These are phyloP conservation scores for Sarcoramphus papa DNA, from an alignment of 2,797 vertebrate species.

Conservation along the genomic window DNA sequence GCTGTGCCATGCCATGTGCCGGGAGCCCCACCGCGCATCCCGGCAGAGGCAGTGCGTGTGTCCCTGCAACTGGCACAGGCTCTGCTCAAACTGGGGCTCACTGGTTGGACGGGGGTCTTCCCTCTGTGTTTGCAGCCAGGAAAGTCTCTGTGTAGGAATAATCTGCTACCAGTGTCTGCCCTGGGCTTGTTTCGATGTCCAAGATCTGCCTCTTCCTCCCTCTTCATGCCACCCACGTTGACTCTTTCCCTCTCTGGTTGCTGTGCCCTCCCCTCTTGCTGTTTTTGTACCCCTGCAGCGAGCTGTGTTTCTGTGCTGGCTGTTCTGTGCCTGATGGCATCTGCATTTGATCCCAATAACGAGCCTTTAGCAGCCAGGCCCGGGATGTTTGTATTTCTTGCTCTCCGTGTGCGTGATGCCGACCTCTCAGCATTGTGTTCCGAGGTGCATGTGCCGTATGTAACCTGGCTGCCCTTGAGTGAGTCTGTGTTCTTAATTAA, in stretches of 20 bases:
- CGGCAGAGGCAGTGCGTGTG: fast-evolving
- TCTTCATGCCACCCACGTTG: fast-evolving
- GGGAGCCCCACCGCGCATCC: background rate
- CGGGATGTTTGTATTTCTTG: background rate
- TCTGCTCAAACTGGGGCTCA: background rate
- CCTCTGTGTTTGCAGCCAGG: background rate
- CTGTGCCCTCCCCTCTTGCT: background rate
- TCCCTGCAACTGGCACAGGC: background rate
- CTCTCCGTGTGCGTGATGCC: background rate
- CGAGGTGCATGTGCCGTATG: background rate
- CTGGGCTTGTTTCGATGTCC: background rate
- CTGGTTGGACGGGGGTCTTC: background rate
- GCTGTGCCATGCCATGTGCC: background rate
- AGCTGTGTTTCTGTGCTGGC: background rate
- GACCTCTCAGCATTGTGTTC: background rate
- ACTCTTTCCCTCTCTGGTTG: background rate
- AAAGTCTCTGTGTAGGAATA: background rate
- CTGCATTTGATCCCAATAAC: background rate
- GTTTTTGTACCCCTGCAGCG: background rate
- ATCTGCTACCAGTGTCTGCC: background rate
- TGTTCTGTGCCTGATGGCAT: background rate
- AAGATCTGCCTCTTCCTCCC: background rate
- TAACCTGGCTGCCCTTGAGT: conserved; percentile 52
- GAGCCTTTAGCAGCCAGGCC: background rate
- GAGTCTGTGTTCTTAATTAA: conserved; percentile 58